Percentiles rank a stretch among this genome's conserved stretches.
phyloP scores from a whole-genome alignment of 2,113 vertebrate species.

The human (Homo sapiens) region GRCh38 chr4:94590501-94591000 shows the following conservation, averaged over 20 bases:
- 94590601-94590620: background rate
- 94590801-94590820: background rate
- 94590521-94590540: background rate
- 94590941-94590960: background rate
- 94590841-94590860: background rate
- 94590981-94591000: background rate
- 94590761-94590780: background rate
- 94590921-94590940: background rate
- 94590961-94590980: background rate
- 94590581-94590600: background rate
- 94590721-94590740: background rate
- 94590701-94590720: background rate
- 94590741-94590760: background rate
- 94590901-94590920: background rate
- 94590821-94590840: background rate
- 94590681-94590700: background rate
- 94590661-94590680: background rate
- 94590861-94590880: background rate
- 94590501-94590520: background rate
- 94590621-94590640: background rate
- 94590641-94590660: background rate
- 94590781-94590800: background rate
- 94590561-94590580: background rate
- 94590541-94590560: background rate
- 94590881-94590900: background rate